Evolutionary conservation across 2,113 vertebrate genomes (phyloP), one percentile per base, ranked within the genome.

Genomic region (Eubucco bourcierii): DNA sequence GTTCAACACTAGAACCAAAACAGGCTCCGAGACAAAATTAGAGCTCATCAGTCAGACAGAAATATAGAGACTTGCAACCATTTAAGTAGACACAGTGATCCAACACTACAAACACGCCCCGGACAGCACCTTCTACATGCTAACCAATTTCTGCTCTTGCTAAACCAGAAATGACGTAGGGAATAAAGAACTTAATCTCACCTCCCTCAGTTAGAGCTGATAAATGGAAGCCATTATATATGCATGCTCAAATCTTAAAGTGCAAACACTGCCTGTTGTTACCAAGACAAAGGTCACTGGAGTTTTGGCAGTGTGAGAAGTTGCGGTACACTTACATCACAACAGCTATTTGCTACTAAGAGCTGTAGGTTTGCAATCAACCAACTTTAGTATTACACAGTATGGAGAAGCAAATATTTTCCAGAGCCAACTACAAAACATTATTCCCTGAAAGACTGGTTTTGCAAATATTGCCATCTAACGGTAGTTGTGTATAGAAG

Each of bases 151-250:
- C 68, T 20, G 53, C 47, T 77, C 82, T 28, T 71, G 58, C 75
- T 89, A 65, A 87, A 87, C 60, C 56, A 84, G 86, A 73, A 56
- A 78, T n/a, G 9, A 67, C 58, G 53, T 81, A 75, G 74, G 68
- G 64, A 85, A 71, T 84, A 83, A 91, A 58, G 59, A 93, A 41
- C 77, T 84, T 53, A 6, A 82, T 44, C 76, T 91, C 85, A 88
- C 60, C 67, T 41, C 46, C 85, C 44, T 10, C 34, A 25, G 19
- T 33, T 2, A 56, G 65, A 74, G 31, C 28, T 12, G 64, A 59
- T 8, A 88, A 56, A 13, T 27, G 33, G 52, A 37, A 83, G 28
- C 56, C 37, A 80, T 46, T 55, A 41, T 19, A 47, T 3, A 27
- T 4, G 9, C 37, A 53, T 12, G 52, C 23, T 74, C 15, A 6